Percentiles rank a stretch among this genome's conserved stretches.
phyloP scores from a whole-genome alignment of 2,797 vertebrate species.

The Scolopax bukidnonensis region DNA sequence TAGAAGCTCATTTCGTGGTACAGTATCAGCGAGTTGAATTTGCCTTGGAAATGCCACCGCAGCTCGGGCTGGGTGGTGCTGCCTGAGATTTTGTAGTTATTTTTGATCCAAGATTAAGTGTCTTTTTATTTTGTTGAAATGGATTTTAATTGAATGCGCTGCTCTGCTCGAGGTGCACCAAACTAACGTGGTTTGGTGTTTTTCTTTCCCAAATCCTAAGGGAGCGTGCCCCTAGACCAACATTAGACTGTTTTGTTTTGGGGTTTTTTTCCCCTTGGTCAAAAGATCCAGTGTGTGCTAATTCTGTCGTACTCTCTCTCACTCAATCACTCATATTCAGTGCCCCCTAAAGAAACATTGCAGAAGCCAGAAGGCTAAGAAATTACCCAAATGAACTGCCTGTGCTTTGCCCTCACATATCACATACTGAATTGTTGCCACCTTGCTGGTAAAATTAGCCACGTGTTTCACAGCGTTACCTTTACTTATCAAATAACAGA shows the following conservation, averaged over 20 bases:
- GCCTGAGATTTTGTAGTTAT: conserved; percentile 1
- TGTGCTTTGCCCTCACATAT: conserved; percentile 61
- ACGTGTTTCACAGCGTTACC: conserved; percentile 6
- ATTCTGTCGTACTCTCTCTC: conserved; percentile 68
- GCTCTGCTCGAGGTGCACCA: conserved; percentile 64
- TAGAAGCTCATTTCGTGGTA: conserved; percentile 12
- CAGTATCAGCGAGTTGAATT: conserved; percentile 37
- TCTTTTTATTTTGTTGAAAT: conserved; percentile 50
- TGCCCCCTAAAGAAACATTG: conserved; percentile 74
- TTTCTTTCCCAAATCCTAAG: conserved; percentile 75
- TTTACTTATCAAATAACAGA: conserved; percentile 42
- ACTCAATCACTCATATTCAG: conserved; percentile 72
- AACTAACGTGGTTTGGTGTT: conserved; percentile 62
- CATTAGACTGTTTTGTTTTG: conserved; percentile 60
- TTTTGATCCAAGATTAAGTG: conserved; percentile 52
- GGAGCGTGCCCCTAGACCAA: conserved; percentile 67
- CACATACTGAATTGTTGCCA: conserved; percentile 68
- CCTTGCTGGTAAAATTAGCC: conserved; percentile 67
- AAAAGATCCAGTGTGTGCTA: conserved; percentile 79
- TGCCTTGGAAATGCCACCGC: conserved; percentile 58
- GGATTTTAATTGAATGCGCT: conserved; percentile 59
- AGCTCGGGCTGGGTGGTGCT: conserved; percentile 3
- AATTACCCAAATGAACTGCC: conserved; percentile 73
- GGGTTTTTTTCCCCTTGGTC: conserved; percentile 17
- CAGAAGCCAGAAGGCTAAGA: conserved; percentile 72